Conservation (phyloP, 2,113 vertebrate species). For the Anhinga rufa region DNA sequence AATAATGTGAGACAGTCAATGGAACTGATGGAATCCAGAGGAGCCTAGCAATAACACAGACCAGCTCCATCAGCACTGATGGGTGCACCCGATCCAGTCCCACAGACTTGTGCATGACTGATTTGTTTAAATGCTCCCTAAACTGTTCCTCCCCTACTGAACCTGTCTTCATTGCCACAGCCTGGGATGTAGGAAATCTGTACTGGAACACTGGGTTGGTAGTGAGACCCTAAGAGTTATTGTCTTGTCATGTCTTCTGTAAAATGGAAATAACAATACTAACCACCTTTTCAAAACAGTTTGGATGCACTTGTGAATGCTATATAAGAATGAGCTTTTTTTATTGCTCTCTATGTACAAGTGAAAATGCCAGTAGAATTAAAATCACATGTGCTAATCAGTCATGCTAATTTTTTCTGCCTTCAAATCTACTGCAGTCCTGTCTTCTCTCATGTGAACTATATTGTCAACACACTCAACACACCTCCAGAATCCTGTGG, state of each 20-base stretch:
- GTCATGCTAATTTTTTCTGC: not conserved
- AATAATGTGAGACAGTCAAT: not conserved
- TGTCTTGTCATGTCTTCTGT: not conserved
- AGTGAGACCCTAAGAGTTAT: not conserved
- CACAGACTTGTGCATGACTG: not conserved
- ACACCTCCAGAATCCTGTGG: not conserved
- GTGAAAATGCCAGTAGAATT: not conserved
- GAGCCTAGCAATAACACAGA: not conserved
- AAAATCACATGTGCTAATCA: not conserved
- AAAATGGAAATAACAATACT: not conserved
- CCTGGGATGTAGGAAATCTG: not conserved
- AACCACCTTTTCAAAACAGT: not conserved
- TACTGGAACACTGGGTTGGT: not conserved
- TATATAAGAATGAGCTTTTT: not conserved
- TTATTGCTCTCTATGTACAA: not conserved
- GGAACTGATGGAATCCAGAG: not conserved
- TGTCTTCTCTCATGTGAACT: not conserved
- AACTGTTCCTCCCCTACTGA: not conserved
- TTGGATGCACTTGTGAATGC: not conserved
- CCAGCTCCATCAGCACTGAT: not conserved
- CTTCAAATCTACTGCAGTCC: not conserved
- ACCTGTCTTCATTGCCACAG: not conserved
- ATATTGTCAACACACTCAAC: not conserved
- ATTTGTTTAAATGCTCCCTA: not conserved
- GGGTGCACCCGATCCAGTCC: not conserved